A percentile compares a stretch with the other conserved stretches of the same genome.
These are phyloP conservation scores for Siniperca undulata DNA, from an alignment of 2,797 vertebrate species.

Conservation along the genomic window DNA sequence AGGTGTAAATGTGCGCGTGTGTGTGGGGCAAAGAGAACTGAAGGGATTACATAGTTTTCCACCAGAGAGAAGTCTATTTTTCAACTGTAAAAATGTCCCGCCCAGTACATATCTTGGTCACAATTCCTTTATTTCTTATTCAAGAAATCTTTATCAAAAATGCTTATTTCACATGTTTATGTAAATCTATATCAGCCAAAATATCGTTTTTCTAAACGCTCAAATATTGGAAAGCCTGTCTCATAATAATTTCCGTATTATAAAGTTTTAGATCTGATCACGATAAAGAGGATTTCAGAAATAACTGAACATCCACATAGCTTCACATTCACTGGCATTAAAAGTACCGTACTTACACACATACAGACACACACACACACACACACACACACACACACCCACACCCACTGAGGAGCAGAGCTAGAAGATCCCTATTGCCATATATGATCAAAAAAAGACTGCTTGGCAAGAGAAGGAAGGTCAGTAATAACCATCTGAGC, in stretches of 20 bases:
- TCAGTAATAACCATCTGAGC: constrained; percentile 77
- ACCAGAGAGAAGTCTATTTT: background rate
- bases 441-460: constrained; percentile 83
- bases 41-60: background rate
- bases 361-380: constrained; percentile 31
- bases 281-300: constrained; percentile 54
- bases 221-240: background rate
- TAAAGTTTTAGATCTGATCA: constrained; percentile 16
- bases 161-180: background rate
- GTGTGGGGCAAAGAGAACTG: too few species aligned
- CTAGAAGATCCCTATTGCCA: constrained; percentile 77
- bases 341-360: constrained; percentile 18
- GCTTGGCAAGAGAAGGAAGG: constrained; percentile 73
- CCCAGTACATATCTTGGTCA: background rate
- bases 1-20: too few species aligned
- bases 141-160: constrained; percentile 3
- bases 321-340: constrained; percentile 56
- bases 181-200: background rate
- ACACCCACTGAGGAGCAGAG: constrained; percentile 61
- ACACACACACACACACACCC: too few species aligned
- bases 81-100: background rate
- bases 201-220: background rate
- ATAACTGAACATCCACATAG: constrained; percentile 46
- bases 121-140: background rate
- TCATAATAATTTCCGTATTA: constrained; percentile 28